Percentiles rank a stretch among this genome's conserved stretches.
Conservation (phyloP, 64 coral and sea anemone species). For the Actinia tenebrosa region DNA sequence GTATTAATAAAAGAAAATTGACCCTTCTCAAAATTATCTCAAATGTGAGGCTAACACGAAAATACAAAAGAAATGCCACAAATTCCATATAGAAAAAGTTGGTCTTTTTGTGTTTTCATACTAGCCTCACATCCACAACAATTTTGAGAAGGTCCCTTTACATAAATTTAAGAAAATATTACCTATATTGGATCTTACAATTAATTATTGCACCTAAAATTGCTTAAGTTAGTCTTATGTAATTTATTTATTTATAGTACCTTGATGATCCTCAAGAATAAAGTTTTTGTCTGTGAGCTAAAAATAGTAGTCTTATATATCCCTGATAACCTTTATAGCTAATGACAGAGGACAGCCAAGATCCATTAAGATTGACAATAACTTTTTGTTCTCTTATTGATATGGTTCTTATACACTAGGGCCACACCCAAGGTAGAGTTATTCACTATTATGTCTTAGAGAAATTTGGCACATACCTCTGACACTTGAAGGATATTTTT, state of each 20-base stretch:
- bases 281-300: not conserved
- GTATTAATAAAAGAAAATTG: not conserved
- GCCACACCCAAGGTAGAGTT: not conserved
- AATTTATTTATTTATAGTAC: not conserved
- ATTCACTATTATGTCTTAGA: not conserved
- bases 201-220: not conserved
- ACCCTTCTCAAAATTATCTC: too few relatives aligned
- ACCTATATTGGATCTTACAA: too few relatives aligned
- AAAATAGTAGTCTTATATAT: not conserved
- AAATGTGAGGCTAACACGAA: too few relatives aligned
- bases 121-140: not conserved
- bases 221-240: not conserved
- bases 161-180: too few relatives aligned
- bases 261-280: not conserved
- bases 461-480: too few relatives aligned
- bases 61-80: too few relatives aligned
- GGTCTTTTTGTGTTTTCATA: too few relatives aligned
- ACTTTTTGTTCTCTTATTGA: not conserved
- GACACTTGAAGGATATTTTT: too few relatives aligned
- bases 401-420: not conserved
- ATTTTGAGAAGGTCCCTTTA: not conserved
- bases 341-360: not conserved
- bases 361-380: not conserved
- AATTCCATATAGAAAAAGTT: too few relatives aligned
- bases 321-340: not conserved